A percentile compares a stretch with the other conserved stretches of the same genome.
These are phyloP conservation scores for Fragum fragum DNA, from an alignment of 2,888 invertebrate species.

Conservation along the genomic window DNA sequence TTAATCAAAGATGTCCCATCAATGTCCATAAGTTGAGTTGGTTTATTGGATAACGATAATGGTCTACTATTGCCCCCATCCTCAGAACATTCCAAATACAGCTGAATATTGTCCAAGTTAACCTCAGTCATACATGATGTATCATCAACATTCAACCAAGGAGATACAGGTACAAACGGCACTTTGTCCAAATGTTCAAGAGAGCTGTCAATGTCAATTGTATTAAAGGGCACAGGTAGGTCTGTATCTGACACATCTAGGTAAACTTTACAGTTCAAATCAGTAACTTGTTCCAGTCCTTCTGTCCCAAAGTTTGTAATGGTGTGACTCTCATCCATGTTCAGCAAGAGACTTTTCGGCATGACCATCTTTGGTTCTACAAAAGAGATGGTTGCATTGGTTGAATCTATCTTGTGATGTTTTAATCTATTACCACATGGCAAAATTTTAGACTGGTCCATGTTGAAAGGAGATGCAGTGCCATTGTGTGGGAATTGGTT, in stretches of 20 bases:
- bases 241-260: neutral
- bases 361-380: too few relatives aligned
- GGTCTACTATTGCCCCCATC: slow-evolving; percentile 20
- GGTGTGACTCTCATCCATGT: too few relatives aligned
- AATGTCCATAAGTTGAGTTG: neutral
- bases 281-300: too few relatives aligned
- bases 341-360: too few relatives aligned
- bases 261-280: too few relatives aligned
- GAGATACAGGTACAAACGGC: neutral
- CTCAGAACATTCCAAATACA: slow-evolving; percentile 36
- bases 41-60: neutral
- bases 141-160: slow-evolving; percentile 24
- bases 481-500: too few relatives aligned
- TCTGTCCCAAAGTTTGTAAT: too few relatives aligned
- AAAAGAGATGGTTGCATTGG: too few relatives aligned
- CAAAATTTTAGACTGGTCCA: too few relatives aligned
- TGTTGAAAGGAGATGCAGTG: too few relatives aligned
- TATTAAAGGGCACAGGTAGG: neutral
- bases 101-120: slow-evolving; percentile 33
- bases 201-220: neutral
- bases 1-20: slow-evolving; percentile 27
- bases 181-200: slow-evolving; percentile 14
- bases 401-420: too few relatives aligned
- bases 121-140: slow-evolving; percentile 6
- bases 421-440: too few relatives aligned